phyloP scores from a whole-genome alignment of 2,797 vertebrate species.

The Tarsius wallacei region DNA sequence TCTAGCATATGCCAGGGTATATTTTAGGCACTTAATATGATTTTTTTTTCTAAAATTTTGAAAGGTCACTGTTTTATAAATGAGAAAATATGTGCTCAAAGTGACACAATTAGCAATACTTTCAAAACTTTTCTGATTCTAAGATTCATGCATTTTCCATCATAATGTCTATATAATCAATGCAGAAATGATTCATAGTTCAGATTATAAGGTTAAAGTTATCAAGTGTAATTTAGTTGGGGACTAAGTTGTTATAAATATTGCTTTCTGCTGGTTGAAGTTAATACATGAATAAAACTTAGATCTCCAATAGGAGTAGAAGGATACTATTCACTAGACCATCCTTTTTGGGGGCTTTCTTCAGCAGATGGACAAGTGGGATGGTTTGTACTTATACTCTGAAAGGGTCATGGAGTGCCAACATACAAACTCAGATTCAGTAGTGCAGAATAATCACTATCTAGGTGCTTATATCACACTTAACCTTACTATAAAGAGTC shows the following conservation, averaged over 20 bases:
- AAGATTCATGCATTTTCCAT: background rate
- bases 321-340: background rate
- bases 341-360: background rate
- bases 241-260: background rate
- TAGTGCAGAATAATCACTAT: background rate
- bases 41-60: background rate
- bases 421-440: background rate
- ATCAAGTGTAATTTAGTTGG: background rate
- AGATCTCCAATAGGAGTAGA: background rate
- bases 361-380: background rate
- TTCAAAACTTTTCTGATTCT: background rate
- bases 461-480: background rate
- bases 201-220: background rate
- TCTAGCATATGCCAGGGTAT: background rate
- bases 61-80: background rate
- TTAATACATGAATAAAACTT: background rate
- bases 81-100: background rate
- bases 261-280: background rate
- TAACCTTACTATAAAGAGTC: background rate
- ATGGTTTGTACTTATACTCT: background rate
- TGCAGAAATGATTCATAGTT: background rate
- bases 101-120: background rate
- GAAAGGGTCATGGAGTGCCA: background rate
- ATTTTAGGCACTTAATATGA: background rate
- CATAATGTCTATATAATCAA: background rate